Evolutionary conservation across 2,113 vertebrate genomes (phyloP).

Genomic region (Paramisgurnus dabryanus): DNA sequence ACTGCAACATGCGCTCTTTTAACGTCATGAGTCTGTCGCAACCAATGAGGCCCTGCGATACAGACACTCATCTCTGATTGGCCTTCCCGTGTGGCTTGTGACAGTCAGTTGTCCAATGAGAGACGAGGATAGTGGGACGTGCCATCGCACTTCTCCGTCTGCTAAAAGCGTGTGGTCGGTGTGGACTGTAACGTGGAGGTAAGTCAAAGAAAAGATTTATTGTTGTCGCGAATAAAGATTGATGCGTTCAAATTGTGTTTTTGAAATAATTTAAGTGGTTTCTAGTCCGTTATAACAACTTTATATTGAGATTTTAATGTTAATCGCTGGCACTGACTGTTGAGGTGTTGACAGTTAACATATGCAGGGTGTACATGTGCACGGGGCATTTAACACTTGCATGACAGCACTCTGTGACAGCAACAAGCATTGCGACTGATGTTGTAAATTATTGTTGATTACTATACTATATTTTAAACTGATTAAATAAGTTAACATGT

Average conservation of each 20-base stretch:
- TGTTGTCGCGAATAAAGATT: background rate
- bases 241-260: background rate
- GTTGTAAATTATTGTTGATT: background rate
- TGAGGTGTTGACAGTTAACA: slow-evolving; percentile 35
- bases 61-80: slow-evolving; percentile 17
- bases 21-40: background rate
- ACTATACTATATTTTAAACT: too few relatives aligned
- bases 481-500: too few relatives aligned
- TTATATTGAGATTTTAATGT: background rate
- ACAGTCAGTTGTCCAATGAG: slow-evolving; percentile 34
- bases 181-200: slow-evolving; percentile 41
- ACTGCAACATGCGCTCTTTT: background rate
- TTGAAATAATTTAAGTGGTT: background rate
- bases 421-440: background rate
- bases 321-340: background rate
- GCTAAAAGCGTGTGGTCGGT: slow-evolving; percentile 47
- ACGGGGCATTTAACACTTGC: slow-evolving; percentile 28
- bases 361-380: slow-evolving; percentile 31
- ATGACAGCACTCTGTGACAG: slow-evolving; percentile 2
- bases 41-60: slow-evolving; percentile 7
- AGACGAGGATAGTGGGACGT: slow-evolving; percentile 18
- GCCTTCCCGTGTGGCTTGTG: background rate
- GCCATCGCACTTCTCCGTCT: slow-evolving; percentile 37
- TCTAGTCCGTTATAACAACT: background rate
- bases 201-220: slow-evolving; percentile 23